Evolutionary conservation across 2,888 invertebrate species (phyloP), one percentile per base, ranked within the genome.

Genomic region (Hydrotaea cyrtoneurina): DNA sequence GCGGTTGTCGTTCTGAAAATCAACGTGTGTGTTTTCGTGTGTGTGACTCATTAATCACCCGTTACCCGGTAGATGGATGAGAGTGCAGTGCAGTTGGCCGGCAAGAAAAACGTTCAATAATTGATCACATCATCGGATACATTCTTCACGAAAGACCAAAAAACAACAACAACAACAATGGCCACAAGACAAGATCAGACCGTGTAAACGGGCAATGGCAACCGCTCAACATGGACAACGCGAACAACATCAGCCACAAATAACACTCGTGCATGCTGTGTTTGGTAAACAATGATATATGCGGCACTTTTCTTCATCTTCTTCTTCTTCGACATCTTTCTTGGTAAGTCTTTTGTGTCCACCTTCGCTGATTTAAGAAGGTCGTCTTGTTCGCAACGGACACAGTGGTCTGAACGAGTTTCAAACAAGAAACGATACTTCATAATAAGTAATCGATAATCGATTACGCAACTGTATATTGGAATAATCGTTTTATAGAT

Each of bases 21-120:
- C 69, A 39, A 69, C 69, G 69, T 69, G 69, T 69, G 69, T 46
- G 69, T 69, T 69, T 23, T 69, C 5, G 31, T 72, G 59, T 72
- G 59, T 55, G 76, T 85, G 85, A 82, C 79, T 85, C 85, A 85
- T 85, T 85, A 85, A 85, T 85, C 85, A 85, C 36, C 26, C 23
- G 53, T 2, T 31, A 31, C 31, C 31, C 26, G 31, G 26, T 46
- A 19, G 21, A 13, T 13, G 36, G 19, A 21, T 21, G 64, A 4
- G 31, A 50, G n/a, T 50, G 50, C 50, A n/a, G 50, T 50, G 62
- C n/a, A 7, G 31, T 8, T 62, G 62, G n/a, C 10, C 21, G 13
- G 39, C 19, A 21, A n/a, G 13, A 43, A 46, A 43, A 59, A 64
- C 64, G 66, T 43, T 26, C 43, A 74, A 74, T 74, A 74, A 74